Evolutionary conservation across 2,113 vertebrate genomes (phyloP).

Genomic region (Myotis lucifugus): DNA sequence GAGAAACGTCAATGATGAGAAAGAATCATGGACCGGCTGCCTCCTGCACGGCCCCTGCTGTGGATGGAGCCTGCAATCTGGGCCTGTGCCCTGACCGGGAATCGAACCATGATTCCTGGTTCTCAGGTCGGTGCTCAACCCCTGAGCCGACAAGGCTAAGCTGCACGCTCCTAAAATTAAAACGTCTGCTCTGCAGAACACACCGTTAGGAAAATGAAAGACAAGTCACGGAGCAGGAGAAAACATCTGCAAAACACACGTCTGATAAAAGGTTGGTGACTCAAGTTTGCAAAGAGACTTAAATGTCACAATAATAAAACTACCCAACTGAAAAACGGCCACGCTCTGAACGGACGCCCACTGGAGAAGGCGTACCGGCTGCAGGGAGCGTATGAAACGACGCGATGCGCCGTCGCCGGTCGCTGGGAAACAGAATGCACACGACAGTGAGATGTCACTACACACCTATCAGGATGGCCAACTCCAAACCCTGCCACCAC

Average conservation of each 20-base stretch:
- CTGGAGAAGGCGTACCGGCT: background rate
- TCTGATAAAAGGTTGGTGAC: background rate
- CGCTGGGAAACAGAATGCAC: background rate
- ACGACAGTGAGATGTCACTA: fast-evolving
- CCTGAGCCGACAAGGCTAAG: too few relatives aligned
- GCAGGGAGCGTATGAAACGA: fast-evolving
- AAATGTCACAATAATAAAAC: background rate
- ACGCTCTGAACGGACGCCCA: background rate
- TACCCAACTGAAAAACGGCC: background rate
- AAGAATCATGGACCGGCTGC: too few relatives aligned
- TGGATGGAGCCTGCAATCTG: too few relatives aligned
- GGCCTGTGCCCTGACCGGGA: too few relatives aligned
- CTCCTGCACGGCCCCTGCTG: too few relatives aligned
- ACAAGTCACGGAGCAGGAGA: background rate
- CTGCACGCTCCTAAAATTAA: background rate
- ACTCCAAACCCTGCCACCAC: fast-evolving
- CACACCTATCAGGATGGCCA: fast-evolving
- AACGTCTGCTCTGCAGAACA: background rate
- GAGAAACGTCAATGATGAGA: too few relatives aligned
- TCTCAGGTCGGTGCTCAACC: too few relatives aligned
- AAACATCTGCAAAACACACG: background rate
- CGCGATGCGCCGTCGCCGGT: fast-evolving
- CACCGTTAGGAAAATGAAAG: background rate
- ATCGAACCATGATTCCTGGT: too few relatives aligned
- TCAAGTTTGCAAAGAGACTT: background rate